These are phyloP conservation scores for Ctenodactylus gundi DNA, from an alignment of 2,113 vertebrate species.

Conservation along the genomic window DNA sequence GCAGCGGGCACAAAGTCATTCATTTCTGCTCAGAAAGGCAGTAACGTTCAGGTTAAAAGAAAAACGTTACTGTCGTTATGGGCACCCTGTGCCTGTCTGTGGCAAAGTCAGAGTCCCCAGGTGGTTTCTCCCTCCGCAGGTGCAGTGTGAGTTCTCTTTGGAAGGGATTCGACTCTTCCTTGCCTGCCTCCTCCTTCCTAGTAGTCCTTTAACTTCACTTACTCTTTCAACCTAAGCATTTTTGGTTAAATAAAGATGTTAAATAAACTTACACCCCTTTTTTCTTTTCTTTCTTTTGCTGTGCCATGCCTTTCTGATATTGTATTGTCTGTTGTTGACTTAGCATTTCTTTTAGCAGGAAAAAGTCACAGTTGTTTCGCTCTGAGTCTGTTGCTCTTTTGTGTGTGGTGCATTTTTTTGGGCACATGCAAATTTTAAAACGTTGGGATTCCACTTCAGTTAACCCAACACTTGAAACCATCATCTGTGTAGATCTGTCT, in stretches of 20 bases:
- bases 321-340: conserved; percentile 77
- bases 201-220: background rate
- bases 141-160: background rate
- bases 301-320: conserved; percentile 69
- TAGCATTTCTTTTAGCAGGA: background rate
- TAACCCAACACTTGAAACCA: background rate
- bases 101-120: no score
- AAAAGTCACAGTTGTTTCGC: background rate
- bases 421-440: background rate
- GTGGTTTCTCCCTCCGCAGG: background rate
- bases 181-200: background rate
- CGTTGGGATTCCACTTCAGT: background rate
- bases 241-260: conserved; percentile 76
- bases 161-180: background rate
- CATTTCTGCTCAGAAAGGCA: background rate
- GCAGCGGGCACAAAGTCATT: background rate
- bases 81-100: background rate
- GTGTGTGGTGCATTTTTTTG: fast-evolving
- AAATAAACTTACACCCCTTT: conserved; percentile 70
- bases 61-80: background rate
- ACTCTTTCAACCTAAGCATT: background rate
- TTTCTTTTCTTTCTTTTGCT: conserved; percentile 72
- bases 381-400: background rate
- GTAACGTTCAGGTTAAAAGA: background rate
- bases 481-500: background rate